Base-by-base conservation (phyloP, 2,888 invertebrate genomes). In the Tiliacea citrago region DNA sequence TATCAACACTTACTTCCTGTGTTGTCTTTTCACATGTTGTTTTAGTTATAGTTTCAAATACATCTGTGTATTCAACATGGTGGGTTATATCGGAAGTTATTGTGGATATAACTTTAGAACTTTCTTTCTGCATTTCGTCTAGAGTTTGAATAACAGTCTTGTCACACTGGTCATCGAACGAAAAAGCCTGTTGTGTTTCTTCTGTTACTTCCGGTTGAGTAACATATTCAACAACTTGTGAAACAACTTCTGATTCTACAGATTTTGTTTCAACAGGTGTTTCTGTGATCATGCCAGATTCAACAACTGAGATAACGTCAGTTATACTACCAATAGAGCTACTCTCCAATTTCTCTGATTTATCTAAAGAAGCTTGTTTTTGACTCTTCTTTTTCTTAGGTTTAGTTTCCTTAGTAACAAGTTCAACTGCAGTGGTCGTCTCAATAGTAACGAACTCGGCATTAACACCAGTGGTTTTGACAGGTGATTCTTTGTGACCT, bases 361-460 rank as follows among this genome's bases (percentile, higher is more conserved):
- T 83, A 62, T 80, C 84, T 66, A 68, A 47, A 57, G 79, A 85
- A 63, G 42, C 57, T 76, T 83, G 81, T 84, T 88, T 88, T 42
- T 82, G 82, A 77, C 62, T 73, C 79, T 86, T 92, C 83, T 88
- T 89, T 85, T 90, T 88, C 73, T 86, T 87, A n/a, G 75, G 69
- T 80, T 87, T 87, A 80, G 68, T 67, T 81, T 90, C 82, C 79
- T 79, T 87, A 1, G 60, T 60, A 21, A 58, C 55, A 12, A 53
- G 9, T 72, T 84, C 79, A 62, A 77, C 35, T 24, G 69, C 65
- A 71, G 83, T 69, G 8, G 63, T 71, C 57, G 86, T 76, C 65
- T 88, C 86, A 24, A 76, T 55, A 61, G 69, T 83, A 51, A 83
- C 76, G 9, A 84, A 68, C 42, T 88, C 86, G 12, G 84, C 66